Base-by-base conservation (phyloP, 2,797 vertebrate species). In the Lepus oiostolus region DNA sequence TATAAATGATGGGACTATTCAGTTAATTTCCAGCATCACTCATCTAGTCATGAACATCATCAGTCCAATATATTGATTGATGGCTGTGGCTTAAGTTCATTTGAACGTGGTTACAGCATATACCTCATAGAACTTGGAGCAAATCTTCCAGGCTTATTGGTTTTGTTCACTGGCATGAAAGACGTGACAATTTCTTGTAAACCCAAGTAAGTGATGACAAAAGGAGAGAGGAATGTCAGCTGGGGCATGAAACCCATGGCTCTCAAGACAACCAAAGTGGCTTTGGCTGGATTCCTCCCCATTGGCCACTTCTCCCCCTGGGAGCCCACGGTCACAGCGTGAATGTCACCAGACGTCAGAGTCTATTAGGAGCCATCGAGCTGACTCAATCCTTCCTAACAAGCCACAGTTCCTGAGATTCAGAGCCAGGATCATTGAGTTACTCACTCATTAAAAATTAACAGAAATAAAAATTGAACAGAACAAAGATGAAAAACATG, bases 391-490 rank as follows among this genome's bases (percentile, higher is more conserved):
- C 52, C 5, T 87, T 81, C 58, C 67, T 76, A 84, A 84, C 54
- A 88, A 65, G 38, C 16, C 19, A 87, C 4, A 22, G 35, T 32
- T 75, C 54, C 75, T 82, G 35, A 93, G 54, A 95, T 52, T 71
- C 38, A 60, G 12, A 92, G 47, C 47, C 79, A 96, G 71, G 54
- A 88, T 70, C 75, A 68, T 2, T 96, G 95, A 94, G 62, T 91
- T 95, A 92, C 63, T 62, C 88, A 84, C 21, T 88, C 67, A 93
- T 88, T 90, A 92, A 93, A 96, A 96, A 91, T 85, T 38, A 95
- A 88, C 50, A 82, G 83, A 72, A 94, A 91, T 74, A 82, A 93
- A 96, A 94, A 67, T 47, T 80, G 80, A 95, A 76, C n/a, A 93
- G 87, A 76, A 68, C 52, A 68, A 83, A 94, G 65, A 90, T 28